Evolutionary conservation across 2,113 vertebrate genomes (phyloP).

Genomic region (Hyla sarda): DNA sequence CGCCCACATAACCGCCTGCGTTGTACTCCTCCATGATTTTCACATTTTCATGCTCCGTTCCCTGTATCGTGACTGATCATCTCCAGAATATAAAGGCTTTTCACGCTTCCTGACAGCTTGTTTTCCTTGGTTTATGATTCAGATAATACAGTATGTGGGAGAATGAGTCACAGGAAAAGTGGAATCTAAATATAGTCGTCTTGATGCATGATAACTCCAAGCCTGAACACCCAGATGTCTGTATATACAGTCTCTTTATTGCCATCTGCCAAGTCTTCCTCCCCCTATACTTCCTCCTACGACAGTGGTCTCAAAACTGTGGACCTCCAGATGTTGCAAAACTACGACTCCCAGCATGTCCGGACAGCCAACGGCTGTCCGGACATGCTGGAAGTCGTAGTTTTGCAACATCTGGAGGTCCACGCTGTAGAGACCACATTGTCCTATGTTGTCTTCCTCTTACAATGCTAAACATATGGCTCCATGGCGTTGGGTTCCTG

Average conservation of each 20-base stretch:
- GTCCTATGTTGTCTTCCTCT: too few species aligned
- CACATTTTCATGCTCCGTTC: not conserved
- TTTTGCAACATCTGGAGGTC: too few species aligned
- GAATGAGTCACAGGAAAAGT: conserved; percentile 41
- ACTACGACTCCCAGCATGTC: too few species aligned
- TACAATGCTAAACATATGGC: too few species aligned
- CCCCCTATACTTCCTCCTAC: too few species aligned
- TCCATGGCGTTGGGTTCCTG: too few species aligned
- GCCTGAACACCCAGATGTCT: too few species aligned
- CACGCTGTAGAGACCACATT: too few species aligned
- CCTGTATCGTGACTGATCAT: conserved; percentile 2
- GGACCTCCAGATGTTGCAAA: too few species aligned
- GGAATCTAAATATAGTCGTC: conserved; percentile 48
- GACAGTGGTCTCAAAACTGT: too few species aligned
- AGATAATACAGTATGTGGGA: conserved; percentile 48
- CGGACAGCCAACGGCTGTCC: too few species aligned
- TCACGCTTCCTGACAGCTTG: conserved; percentile 21
- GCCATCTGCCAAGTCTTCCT: not conserved
- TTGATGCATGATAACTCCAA: not conserved
- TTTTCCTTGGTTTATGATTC: conserved; percentile 55
- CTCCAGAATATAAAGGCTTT: conserved; percentile 25
- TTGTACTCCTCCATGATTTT: not conserved
- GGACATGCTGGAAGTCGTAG: too few species aligned
- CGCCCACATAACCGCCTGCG: not conserved
- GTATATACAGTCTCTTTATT: not conserved